phyloP scores from a whole-genome alignment of 1,140 invertebrate species.

The Bathynomus jamesi region DNA sequence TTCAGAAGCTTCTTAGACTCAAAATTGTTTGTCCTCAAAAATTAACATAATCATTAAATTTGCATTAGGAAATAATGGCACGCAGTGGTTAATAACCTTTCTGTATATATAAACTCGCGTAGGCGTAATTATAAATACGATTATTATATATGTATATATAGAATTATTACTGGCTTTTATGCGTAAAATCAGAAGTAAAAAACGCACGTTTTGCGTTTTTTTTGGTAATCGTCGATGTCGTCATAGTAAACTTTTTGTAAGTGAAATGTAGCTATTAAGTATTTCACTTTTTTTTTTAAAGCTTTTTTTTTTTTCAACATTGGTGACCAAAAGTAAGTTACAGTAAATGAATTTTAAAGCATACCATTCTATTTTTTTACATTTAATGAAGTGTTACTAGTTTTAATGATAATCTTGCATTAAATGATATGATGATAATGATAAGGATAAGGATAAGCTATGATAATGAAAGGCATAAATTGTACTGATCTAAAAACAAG shows the following conservation, averaged over 20 bases:
- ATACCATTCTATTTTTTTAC: background rate
- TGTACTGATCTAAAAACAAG: too few relatives aligned
- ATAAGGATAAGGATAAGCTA: background rate
- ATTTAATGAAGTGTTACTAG: background rate
- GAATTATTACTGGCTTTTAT: too few relatives aligned
- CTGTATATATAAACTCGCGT: background rate
- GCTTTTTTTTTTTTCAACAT: background rate
- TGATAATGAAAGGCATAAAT: background rate
- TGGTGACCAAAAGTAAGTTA: background rate
- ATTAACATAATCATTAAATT: background rate
- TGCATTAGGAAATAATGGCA: background rate
- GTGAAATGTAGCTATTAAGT: background rate
- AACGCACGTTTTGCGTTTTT: too few relatives aligned
- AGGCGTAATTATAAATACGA: background rate
- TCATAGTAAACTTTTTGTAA: background rate
- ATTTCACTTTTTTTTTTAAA: background rate
- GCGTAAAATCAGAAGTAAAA: too few relatives aligned
- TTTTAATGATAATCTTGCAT: background rate
- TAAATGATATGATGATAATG: background rate
- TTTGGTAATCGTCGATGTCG: background rate
- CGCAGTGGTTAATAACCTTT: background rate
- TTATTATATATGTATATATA: background rate
- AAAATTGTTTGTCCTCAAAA: background rate
- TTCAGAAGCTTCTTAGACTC: background rate
- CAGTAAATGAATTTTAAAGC: background rate